These are phyloP conservation scores for Limnephilus rhombicus DNA, from an alignment of 2,888 invertebrate genomes.

Conservation along the genomic window DNA sequence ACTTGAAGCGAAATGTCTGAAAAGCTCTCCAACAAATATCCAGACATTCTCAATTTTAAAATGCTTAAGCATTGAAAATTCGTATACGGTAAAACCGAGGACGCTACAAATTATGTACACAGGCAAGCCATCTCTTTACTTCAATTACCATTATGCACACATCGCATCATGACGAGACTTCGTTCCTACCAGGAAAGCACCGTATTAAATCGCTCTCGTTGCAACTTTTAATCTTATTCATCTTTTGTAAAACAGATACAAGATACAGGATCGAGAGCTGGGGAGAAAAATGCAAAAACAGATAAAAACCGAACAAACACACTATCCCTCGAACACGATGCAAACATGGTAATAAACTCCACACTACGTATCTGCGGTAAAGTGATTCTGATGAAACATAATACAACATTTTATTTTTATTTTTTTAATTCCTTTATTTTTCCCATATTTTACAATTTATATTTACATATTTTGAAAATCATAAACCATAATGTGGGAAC, in stretches of 20 bases:
- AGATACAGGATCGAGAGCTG: neutral
- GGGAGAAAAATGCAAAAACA: neutral
- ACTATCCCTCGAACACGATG: neutral
- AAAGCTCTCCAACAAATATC: neutral
- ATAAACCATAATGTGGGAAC: no score
- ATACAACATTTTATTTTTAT: no score
- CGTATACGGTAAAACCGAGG: neutral
- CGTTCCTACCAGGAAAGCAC: neutral
- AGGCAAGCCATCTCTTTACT: neutral
- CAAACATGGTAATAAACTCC: neutral
- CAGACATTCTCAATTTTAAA: neutral
- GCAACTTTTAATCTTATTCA: conserved; percentile 42
- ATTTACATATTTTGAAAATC: no score
- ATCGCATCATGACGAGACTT: neutral
- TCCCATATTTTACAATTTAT: no score
- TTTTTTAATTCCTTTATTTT: no score
- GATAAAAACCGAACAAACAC: conserved; percentile 21
- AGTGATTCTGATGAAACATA: neutral
- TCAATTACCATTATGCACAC: conserved; percentile 1
- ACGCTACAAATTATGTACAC: conserved; percentile 1
- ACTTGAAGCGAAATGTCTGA: neutral
- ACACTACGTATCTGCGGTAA: neutral
- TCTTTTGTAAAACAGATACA: conserved; percentile 28
- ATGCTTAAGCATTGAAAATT: neutral
- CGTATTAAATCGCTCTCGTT: conserved; percentile 5